Percentiles rank a stretch among this genome's conserved stretches.
Conservation (phyloP, 2,113 vertebrate species). For the Nycticryphes semicollaris region DNA sequence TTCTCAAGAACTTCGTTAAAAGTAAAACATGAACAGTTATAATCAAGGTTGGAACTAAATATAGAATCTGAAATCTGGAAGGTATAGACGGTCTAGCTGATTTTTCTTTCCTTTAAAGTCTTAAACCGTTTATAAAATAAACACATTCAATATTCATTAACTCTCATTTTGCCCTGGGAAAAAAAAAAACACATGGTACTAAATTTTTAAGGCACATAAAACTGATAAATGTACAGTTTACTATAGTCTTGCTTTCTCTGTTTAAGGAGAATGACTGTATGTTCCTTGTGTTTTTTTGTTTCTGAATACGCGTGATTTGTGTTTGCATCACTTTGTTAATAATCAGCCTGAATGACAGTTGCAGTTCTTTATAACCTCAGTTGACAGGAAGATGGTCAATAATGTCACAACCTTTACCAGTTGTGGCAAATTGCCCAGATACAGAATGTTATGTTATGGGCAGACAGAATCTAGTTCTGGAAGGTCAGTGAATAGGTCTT, state of each 20-base stretch:
- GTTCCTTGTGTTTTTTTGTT: neutral
- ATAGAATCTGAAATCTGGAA: neutral
- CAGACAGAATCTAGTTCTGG: neutral
- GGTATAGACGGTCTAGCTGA: neutral
- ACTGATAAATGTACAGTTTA: neutral
- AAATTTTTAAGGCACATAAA: neutral
- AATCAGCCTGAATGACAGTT: neutral
- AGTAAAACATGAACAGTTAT: neutral
- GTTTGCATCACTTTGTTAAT: neutral
- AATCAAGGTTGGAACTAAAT: neutral
- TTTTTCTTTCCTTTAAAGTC: neutral
- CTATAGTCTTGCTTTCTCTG: neutral
- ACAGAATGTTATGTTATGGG: neutral
- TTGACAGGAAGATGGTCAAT: conserved; percentile 24
- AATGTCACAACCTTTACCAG: conserved; percentile 27
- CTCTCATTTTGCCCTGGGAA: neutral
- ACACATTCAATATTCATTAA: neutral
- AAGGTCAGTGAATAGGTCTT: neutral
- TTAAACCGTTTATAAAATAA: neutral
- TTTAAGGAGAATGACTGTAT: neutral
- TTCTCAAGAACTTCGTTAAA: neutral
- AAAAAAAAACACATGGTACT: neutral
- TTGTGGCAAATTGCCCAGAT: conserved; percentile 18
- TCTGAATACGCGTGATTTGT: neutral
- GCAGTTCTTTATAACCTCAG: neutral